phyloP scores from a whole-genome alignment of 2,113 vertebrate genomes.

The Pelmatolapia mariae region DNA sequence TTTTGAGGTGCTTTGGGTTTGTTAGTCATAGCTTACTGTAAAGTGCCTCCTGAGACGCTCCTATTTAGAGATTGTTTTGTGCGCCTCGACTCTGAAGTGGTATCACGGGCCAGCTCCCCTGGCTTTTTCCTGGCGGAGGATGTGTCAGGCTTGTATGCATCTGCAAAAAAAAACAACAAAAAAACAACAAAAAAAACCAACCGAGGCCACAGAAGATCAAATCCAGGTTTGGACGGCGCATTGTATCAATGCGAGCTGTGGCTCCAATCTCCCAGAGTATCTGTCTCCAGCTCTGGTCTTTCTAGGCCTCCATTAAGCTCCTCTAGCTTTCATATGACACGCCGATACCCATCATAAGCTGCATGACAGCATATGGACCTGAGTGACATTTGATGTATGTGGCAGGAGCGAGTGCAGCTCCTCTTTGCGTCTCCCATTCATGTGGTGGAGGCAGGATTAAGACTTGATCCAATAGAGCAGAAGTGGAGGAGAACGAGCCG shows the following conservation, averaged over 20 bases:
- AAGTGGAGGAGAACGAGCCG: constrained; percentile 37
- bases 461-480: constrained; percentile 56
- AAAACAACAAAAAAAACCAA: background rate
- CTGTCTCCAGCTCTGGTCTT: constrained; percentile 39
- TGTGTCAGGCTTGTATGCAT: constrained; percentile 19
- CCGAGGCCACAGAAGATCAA: constrained; percentile 30
- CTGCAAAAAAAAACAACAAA: constrained; percentile 8
- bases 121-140: constrained; percentile 33
- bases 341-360: constrained; percentile 33
- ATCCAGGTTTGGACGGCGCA: constrained; percentile 34
- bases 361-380: constrained; percentile 50
- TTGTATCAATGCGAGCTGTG: constrained; percentile 12
- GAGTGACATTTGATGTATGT: constrained; percentile 60
- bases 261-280: constrained; percentile 41
- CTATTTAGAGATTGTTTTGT: constrained; percentile 40
- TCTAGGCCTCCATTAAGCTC: constrained; percentile 47
- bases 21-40: constrained; percentile 36
- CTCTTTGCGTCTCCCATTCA: constrained; percentile 57
- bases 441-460: constrained; percentile 66
- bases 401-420: constrained; percentile 41
- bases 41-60: constrained; percentile 19
- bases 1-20: constrained; percentile 42
- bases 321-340: constrained; percentile 41
- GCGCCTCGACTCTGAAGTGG: constrained; percentile 23
- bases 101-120: constrained; percentile 18